Percentiles rank a stretch among this genome's conserved stretches.
These are phyloP conservation scores for Megalopta genalis DNA, from an alignment of 1,140 invertebrate genomes.

Conservation along the genomic window DNA sequence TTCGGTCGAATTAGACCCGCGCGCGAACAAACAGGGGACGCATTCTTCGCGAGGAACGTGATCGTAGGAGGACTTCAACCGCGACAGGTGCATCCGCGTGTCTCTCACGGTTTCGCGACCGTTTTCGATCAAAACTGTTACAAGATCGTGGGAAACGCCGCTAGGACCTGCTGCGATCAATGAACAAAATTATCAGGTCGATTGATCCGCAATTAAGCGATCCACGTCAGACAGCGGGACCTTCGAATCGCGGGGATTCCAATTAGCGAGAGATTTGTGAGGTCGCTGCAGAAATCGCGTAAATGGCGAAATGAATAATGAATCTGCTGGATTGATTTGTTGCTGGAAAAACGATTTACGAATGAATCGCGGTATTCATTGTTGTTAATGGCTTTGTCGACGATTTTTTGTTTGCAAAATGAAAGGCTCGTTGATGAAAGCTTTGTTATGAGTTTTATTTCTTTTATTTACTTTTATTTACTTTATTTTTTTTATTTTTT, in stretches of 20 bases:
- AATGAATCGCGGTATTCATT: too few relatives aligned
- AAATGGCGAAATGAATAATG: too few relatives aligned
- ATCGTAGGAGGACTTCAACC: not conserved
- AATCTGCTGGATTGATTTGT: too few relatives aligned
- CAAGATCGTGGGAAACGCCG: conserved; percentile 32
- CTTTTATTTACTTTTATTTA: too few relatives aligned
- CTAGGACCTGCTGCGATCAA: too few relatives aligned
- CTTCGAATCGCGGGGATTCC: not conserved
- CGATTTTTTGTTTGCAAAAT: too few relatives aligned
- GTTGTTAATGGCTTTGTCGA: too few relatives aligned
- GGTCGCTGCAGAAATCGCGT: not conserved
- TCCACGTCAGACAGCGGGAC: not conserved
- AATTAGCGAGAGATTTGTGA: not conserved
- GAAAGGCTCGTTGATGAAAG: too few relatives aligned
- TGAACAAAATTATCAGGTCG: not conserved
- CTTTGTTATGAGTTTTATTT: too few relatives aligned
- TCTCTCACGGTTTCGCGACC: not conserved
- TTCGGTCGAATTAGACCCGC: conserved; percentile 14
- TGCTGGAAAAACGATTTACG: too few relatives aligned
- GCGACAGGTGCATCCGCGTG: not conserved
- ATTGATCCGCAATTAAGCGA: conserved; percentile 17
- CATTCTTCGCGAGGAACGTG: conserved; percentile 1
- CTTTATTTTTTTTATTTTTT: too few relatives aligned
- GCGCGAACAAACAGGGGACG: conserved; percentile 14
- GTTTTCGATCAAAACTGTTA: not conserved